These are phyloP conservation scores for Urocynchramus pylzowi DNA, from an alignment of 2,113 vertebrate species.

Conservation along the genomic window DNA sequence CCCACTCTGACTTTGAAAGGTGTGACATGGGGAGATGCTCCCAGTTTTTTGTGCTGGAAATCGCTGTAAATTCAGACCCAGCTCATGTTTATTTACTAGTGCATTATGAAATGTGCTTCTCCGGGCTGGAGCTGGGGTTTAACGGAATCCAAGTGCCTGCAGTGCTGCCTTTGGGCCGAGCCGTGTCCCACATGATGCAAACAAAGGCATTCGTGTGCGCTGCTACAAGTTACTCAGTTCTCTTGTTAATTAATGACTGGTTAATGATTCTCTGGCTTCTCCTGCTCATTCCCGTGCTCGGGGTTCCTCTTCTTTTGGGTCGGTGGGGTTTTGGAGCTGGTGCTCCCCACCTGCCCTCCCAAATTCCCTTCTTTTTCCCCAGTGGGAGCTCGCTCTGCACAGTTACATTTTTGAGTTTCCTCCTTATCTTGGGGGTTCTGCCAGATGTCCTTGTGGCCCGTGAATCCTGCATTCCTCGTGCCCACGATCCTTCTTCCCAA, in stretches of 20 bases:
- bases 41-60: not conserved
- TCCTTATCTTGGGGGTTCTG: not conserved
- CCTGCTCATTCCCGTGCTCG: not conserved
- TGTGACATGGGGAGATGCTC: not conserved
- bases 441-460: not conserved
- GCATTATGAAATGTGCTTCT: not conserved
- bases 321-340: not conserved
- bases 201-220: not conserved
- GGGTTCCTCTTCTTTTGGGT: not conserved
- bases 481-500: not conserved
- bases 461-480: not conserved
- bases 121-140: not conserved
- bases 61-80: not conserved
- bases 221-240: not conserved
- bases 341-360: accelerated
- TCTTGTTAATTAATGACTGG: not conserved
- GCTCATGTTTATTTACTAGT: not conserved
- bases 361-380: not conserved
- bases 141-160: not conserved
- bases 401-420: not conserved
- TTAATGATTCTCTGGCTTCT: not conserved
- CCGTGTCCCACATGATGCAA: not conserved
- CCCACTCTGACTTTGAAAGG: not conserved
- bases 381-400: not conserved
- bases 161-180: not conserved